Conservation (phyloP, 2,888 invertebrate species). For the Loripinus fragilis region DNA sequence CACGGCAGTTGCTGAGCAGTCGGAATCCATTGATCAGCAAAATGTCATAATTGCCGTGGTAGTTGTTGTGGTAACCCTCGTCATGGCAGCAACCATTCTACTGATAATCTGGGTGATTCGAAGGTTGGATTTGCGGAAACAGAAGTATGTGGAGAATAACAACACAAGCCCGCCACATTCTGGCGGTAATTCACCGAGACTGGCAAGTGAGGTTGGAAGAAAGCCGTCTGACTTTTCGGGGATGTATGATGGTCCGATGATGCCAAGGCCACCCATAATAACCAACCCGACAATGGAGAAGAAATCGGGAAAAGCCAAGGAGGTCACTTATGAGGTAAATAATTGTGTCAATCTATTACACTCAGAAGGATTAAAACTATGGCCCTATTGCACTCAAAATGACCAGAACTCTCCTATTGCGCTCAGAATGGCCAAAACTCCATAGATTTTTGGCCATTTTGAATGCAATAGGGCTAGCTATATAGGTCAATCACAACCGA, state of each 20-base stretch:
- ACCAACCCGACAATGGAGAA: slow-evolving; percentile 29
- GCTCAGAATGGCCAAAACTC: no score
- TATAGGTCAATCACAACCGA: no score
- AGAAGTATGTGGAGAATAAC: slow-evolving; percentile 53
- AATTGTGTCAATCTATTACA: no score
- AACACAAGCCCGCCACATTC: background rate
- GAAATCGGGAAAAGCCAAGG: slow-evolving; percentile 38
- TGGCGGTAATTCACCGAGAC: background rate
- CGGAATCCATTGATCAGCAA: slow-evolving; percentile 51
- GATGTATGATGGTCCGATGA: slow-evolving; percentile 34
- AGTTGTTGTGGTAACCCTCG: slow-evolving; percentile 70
- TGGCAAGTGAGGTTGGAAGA: slow-evolving; percentile 26
- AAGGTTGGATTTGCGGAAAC: slow-evolving; percentile 65
- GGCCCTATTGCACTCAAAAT: no score
- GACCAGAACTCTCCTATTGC: no score
- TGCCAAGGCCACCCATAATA: slow-evolving; percentile 39
- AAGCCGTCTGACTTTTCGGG: slow-evolving; percentile 38
- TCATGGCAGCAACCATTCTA: slow-evolving; percentile 72
- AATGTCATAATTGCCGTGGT: slow-evolving; percentile 72
- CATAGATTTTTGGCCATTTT: no score
- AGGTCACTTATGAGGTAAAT: slow-evolving; percentile 55
- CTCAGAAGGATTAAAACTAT: no score
- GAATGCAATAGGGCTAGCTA: no score
- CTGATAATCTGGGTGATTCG: slow-evolving; percentile 71
- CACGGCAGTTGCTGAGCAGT: slow-evolving; percentile 40